Conservation (phyloP, 2,113 vertebrate genomes). For the Leucopternis melanops region DNA sequence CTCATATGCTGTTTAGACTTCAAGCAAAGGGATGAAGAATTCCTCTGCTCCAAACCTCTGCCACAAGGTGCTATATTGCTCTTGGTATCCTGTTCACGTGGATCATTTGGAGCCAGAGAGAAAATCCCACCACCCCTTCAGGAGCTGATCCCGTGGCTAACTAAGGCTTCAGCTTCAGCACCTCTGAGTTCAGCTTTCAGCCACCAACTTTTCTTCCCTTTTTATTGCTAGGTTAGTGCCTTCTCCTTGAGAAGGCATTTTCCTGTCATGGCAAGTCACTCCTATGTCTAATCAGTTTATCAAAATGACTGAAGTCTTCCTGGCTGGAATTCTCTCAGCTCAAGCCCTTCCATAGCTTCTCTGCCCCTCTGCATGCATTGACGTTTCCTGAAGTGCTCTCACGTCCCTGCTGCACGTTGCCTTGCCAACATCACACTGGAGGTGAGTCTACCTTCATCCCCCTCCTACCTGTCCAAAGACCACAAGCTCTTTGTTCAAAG, state of each 20-base stretch:
- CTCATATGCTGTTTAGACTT: background rate
- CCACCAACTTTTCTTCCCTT: background rate
- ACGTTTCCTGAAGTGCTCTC: rapidly evolving
- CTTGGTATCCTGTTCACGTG: background rate
- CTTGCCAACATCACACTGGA: background rate
- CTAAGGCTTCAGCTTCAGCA: background rate
- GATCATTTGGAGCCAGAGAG: background rate
- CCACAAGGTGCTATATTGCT: background rate
- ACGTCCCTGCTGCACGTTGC: background rate
- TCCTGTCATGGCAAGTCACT: background rate
- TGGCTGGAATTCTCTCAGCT: background rate
- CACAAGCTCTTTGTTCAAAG: background rate
- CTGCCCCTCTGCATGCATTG: rapidly evolving
- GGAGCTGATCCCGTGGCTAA: background rate
- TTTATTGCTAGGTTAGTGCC: background rate
- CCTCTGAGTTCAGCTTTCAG: background rate
- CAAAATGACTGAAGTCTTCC: background rate
- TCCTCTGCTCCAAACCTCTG: background rate
- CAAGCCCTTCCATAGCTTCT: background rate
- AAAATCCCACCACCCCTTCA: background rate
- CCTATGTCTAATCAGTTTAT: background rate
- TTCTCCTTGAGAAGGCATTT: background rate
- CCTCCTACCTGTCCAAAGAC: background rate
- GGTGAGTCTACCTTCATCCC: background rate
- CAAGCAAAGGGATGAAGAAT: background rate